Evolutionary conservation across 2,797 vertebrate genomes (phyloP), one percentile per base, ranked within the genome.

Genomic region (Florisuga fusca): DNA sequence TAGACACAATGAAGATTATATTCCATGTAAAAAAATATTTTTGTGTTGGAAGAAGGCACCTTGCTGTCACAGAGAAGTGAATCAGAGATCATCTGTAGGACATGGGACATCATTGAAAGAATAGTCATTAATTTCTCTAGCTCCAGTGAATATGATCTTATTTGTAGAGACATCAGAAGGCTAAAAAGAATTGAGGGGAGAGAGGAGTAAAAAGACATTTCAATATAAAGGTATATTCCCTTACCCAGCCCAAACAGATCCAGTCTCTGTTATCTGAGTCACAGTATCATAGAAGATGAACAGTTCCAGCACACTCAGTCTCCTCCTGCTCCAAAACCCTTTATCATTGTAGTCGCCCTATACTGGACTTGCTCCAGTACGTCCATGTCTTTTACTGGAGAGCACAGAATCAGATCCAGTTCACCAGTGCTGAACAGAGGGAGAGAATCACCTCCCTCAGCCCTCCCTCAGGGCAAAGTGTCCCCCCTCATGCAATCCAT

Each of bases 241-340:
- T 7, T 45, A 0, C 18, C 66, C 19, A 2, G 1, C n/a, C 45
- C 38, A 46, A 55, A 58, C 3, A 57, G 8, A 46, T 22, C 0
- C 1, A 15, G n/a, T 61, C 16, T 8, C 4, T 15, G 6, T 69
- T 51, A 43, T n/a, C 8, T 10, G 36, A 73, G 29, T 36, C 31
- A 53, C 1, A 0, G 16, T 34, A 45, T 20, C 38, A 15, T 0
- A 55, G 34, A 22, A 34, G 11, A 8, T 51, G n/a, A 72, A 3
- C 6, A 23, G 38, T 33, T 34, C 34, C 34, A 25, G 33, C 1
- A 1, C 4, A 18, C 19, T 33, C 38, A 53, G 36, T 6, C 29
- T 72, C 22, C 53, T 58, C 20, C 55, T 55, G 17, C 18, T 75
- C 48, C 68, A 73, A 57, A 57, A 27, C 1, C 4, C 50, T 33